Percentiles rank a stretch among this genome's conserved stretches.
Conservation (phyloP, 2,797 vertebrate genomes). For the Amazona finschi region DNA sequence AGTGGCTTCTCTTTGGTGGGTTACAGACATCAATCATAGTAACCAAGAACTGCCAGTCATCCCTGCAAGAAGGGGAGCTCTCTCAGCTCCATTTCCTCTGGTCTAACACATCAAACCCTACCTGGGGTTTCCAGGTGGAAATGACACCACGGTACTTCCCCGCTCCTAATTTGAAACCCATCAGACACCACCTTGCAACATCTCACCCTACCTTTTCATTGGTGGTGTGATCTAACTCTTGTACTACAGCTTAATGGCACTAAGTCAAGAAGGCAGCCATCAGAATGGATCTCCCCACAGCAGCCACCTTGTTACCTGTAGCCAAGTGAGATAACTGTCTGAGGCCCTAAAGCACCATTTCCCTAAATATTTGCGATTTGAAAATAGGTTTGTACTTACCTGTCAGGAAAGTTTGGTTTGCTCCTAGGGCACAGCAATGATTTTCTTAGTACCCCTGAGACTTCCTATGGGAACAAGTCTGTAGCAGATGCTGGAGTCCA, state of each 20-base stretch:
- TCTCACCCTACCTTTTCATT: not conserved
- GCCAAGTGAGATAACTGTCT: not conserved
- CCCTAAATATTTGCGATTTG: not conserved
- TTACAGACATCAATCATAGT: not conserved
- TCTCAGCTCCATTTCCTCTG: not conserved
- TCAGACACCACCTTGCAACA: not conserved
- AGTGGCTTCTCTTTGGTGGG: not conserved
- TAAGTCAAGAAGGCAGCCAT: not conserved
- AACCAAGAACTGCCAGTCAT: not conserved
- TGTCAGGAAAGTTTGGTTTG: not conserved
- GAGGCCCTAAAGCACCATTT: not conserved
- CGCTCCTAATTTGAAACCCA: not conserved
- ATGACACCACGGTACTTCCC: not conserved
- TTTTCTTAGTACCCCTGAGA: not conserved
- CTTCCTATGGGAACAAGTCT: not conserved
- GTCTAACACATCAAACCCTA: not conserved
- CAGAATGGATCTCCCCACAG: not conserved
- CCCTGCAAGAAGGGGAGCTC: not conserved
- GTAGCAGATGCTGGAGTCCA: not conserved
- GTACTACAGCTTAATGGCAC: not conserved
- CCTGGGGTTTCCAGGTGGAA: not conserved
- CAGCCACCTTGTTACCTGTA: not conserved
- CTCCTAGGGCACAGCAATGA: not conserved
- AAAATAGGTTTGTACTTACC: not conserved
- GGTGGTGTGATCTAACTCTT: not conserved